Conservation (phyloP, 2,888 invertebrate genomes). For the Zootermopsis nevadensis region DNA sequence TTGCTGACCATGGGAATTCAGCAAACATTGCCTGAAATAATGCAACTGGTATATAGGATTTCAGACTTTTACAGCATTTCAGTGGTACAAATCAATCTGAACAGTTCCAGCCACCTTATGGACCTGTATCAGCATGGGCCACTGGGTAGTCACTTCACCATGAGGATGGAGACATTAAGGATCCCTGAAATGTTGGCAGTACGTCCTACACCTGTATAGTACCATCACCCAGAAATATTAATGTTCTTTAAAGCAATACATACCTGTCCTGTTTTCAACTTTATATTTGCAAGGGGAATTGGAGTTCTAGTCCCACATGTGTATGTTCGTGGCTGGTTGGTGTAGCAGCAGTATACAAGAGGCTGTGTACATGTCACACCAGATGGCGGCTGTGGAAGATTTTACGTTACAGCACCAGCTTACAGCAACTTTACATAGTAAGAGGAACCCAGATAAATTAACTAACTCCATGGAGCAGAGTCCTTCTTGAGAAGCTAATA, state of each 20-base stretch:
- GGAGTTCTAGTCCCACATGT: constrained; percentile 26
- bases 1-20: constrained; percentile 79
- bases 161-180: no score
- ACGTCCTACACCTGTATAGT: no score
- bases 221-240: no score
- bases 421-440: no score
- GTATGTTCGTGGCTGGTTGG: not conserved
- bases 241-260: not conserved
- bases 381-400: constrained; percentile 23
- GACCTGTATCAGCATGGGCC: no score
- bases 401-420: not conserved
- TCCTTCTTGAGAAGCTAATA: no score
- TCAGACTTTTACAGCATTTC: not conserved
- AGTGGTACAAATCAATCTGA: not conserved
- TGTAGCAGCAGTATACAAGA: constrained; percentile 15
- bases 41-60: not conserved
- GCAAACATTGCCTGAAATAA: constrained; percentile 70
- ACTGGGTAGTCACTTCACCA: no score
- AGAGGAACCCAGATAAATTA: no score
- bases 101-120: no score
- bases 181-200: no score
- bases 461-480: no score
- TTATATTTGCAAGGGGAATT: not conserved
- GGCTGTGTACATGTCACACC: constrained; percentile 1
- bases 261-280: constrained; percentile 32